Conservation (phyloP, 2,888 invertebrate genomes). For the Melieria crassipennis region DNA sequence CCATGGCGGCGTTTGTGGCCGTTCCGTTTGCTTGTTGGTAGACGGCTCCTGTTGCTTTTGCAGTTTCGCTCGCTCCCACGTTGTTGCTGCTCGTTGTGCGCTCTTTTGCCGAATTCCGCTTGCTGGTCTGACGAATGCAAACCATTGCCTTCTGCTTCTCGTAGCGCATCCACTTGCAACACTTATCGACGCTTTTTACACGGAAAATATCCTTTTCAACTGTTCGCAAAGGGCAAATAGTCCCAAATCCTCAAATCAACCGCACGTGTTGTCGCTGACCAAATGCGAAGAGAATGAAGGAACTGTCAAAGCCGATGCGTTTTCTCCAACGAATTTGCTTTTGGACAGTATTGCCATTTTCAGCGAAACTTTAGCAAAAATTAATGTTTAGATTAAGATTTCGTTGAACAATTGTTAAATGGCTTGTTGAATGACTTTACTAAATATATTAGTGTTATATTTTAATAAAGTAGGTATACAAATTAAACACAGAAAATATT, state of each 20-base stretch:
- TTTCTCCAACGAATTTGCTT: neutral
- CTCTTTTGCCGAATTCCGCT: neutral
- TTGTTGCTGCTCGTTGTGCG: neutral
- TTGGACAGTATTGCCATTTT: neutral
- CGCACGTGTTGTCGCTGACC: slow-evolving; percentile 35
- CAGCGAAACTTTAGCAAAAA: neutral
- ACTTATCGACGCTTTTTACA: neutral
- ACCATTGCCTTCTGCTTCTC: slow-evolving; percentile 7
- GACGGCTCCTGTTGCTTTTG: neutral
- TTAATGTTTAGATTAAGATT: no score
- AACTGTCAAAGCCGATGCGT: neutral
- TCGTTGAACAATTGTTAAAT: no score
- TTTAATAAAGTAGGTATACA: no score
- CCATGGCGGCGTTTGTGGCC: slow-evolving; percentile 1
- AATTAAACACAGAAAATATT: no score
- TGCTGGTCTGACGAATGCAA: neutral
- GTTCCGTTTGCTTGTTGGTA: neutral
- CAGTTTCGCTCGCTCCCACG: neutral
- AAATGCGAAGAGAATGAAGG: neutral
- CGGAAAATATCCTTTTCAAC: neutral
- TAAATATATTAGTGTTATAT: no score
- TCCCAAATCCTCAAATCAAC: neutral
- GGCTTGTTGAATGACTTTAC: no score
- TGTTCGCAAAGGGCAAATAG: neutral
- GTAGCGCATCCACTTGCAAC: neutral